These are phyloP conservation scores for Asteroscopus sphinx DNA, from an alignment of 2,888 invertebrate genomes.

Conservation along the genomic window DNA sequence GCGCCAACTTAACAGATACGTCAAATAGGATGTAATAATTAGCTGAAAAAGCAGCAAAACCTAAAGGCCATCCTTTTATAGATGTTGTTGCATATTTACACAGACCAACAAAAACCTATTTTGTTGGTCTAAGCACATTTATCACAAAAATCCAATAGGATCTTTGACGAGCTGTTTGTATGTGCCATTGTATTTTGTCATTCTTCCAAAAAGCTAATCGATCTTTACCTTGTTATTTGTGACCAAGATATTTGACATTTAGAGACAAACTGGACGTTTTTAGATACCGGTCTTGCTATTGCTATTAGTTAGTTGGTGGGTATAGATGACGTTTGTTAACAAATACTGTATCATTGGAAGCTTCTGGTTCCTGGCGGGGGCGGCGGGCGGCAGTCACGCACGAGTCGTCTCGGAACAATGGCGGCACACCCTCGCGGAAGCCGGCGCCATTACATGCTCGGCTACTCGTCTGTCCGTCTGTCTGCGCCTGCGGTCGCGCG, in stretches of 20 bases:
- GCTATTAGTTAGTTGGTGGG: conserved; percentile 13
- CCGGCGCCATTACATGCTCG: conserved; percentile 78
- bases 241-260: conserved; percentile 1
- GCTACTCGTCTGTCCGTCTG: conserved; percentile 63
- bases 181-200: too few relatives aligned
- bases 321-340: conserved; percentile 24
- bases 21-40: too few relatives aligned
- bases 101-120: too few relatives aligned
- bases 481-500: conserved; percentile 45
- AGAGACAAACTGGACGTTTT: conserved; percentile 8
- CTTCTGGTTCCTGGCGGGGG: conserved; percentile 43
- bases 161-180: too few relatives aligned
- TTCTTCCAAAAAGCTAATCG: too few relatives aligned
- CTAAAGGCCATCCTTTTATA: too few relatives aligned
- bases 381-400: conserved; percentile 71
- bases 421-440: conserved; percentile 84
- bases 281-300: conserved; percentile 5
- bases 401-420: conserved; percentile 68
- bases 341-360: conserved; percentile 45
- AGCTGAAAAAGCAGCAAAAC: too few relatives aligned
- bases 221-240: background rate
- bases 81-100: too few relatives aligned
- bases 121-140: too few relatives aligned
- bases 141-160: too few relatives aligned
- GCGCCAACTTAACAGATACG: too few relatives aligned